phyloP scores from a whole-genome alignment of 2,113 vertebrate species.

The Onychostoma macrolepis region DNA sequence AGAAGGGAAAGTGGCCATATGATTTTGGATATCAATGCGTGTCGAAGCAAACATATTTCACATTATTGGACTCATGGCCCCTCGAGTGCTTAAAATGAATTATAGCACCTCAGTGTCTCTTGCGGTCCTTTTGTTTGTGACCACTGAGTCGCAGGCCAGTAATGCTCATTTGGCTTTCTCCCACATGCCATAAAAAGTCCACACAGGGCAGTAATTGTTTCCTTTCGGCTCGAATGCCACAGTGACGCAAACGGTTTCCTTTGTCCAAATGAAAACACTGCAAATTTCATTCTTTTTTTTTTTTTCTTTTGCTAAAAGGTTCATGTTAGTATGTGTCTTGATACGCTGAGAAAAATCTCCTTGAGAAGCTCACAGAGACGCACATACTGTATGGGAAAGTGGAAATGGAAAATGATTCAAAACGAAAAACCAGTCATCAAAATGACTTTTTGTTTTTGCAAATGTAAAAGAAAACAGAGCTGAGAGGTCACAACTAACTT shows the following conservation, averaged over 20 bases:
- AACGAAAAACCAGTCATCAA: not conserved
- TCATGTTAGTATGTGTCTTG: not conserved
- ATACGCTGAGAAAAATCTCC: not conserved
- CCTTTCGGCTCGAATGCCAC: constrained; percentile 44
- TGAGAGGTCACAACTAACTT: not conserved
- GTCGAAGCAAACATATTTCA: not conserved
- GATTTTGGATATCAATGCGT: not conserved
- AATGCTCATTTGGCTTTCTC: constrained; percentile 45
- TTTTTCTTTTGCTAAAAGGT: constrained; percentile 27
- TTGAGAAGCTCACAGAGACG: not conserved
- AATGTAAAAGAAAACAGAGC: not conserved
- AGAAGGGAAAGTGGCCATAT: not conserved
- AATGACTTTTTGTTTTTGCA: not conserved
- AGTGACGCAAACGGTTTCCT: constrained; percentile 47
- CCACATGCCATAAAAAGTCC: constrained; percentile 55
- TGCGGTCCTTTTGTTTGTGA: constrained; percentile 47
- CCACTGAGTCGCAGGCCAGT: constrained; percentile 48
- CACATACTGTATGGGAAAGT: not conserved
- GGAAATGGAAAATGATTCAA: not conserved
- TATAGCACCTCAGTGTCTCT: constrained; percentile 36
- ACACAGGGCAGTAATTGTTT: constrained; percentile 61
- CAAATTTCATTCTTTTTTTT: constrained; percentile 21
- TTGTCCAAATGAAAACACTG: constrained; percentile 43
- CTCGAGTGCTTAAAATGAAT: constrained; percentile 6
- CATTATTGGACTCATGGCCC: not conserved